Evolutionary conservation across 2,797 vertebrate species (phyloP), one percentile per base, ranked within the genome.

Genomic region (Sebastes paucispinis): DNA sequence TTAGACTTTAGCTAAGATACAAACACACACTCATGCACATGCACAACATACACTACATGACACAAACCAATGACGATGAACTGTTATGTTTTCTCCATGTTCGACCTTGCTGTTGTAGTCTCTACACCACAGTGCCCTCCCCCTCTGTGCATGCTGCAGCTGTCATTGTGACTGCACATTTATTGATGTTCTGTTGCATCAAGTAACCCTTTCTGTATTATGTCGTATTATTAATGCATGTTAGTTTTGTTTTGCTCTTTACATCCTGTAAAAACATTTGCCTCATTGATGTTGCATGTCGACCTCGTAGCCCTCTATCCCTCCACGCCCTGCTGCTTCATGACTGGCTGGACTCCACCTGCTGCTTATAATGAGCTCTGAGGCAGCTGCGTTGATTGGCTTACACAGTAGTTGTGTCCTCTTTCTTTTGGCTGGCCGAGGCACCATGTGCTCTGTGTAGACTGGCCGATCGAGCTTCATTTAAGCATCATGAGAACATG

Each of bases 161-260:
- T 78, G 81, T 76, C 67, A 72, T 52, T 77, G 80, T 82, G 68
- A 55, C 71, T 67, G 65, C 79, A 84, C 84, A 76, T 85, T 50
- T 81, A 88, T 90, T 69, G 81, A 85, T 81, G 81, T 86, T 65
- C 31, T 50, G 43, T 82, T 65, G 59, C 80, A 79, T 88, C 63
- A 39, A 52, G 22, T 81, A 34, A 72, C 36, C 20, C 43, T 47
- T 34, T 76, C n/a, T 70, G 36, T 71, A 57, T 86, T 6, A 16
- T 31, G 20, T 24, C 1, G 16, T n/a, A 4, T 29, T 43, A 60
- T 29, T 59, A 25, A 72, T 24, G 20, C 58, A 1, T 64, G 7
- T 39, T 75, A 29, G 22, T 57, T 83, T 29, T 64, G 14, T 74
- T 74, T 68, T 82, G n/a, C 9, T 64, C 22, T 79, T n/a, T 39